A percentile compares a stretch with the other conserved stretches of the same genome.
Evolutionary conservation across 1,140 invertebrate genomes (phyloP).

Genomic region (Eurosta solidaginis): DNA sequence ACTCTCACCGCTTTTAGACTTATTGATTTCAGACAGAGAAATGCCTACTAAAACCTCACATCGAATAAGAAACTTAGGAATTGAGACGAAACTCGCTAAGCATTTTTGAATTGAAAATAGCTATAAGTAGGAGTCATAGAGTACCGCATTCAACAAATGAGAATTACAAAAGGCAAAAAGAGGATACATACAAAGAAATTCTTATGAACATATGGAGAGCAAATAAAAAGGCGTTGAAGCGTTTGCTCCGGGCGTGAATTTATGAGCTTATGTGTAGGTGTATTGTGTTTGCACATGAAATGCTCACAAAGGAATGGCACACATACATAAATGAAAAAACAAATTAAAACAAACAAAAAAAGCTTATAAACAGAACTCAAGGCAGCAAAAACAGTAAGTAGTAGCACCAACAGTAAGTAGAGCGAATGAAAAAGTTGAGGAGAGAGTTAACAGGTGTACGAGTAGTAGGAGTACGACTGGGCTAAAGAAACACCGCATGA

Average conservation of each 20-base stretch:
- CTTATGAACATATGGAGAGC: background rate
- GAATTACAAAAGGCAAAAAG: too few species aligned
- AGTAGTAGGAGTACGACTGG: background rate
- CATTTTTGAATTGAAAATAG: too few species aligned
- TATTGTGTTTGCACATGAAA: background rate
- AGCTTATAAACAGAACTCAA: too few species aligned
- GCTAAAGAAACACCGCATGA: background rate
- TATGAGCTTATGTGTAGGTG: background rate
- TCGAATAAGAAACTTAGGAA: too few species aligned
- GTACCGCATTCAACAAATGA: too few species aligned
- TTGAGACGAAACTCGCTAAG: too few species aligned
- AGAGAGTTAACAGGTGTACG: constrained; percentile 9
- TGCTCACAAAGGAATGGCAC: background rate
- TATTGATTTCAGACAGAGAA: too few species aligned
- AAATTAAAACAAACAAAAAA: background rate
- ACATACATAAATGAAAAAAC: background rate
- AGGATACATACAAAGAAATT: background rate
- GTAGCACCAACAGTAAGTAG: background rate
- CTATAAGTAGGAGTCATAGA: too few species aligned
- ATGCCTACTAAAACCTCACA: too few species aligned
- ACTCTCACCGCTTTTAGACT: too few species aligned
- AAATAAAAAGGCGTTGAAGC: constrained; percentile 7
- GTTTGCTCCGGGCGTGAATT: constrained; percentile 17
- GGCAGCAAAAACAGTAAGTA: too few species aligned
- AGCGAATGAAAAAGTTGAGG: background rate